Evolutionary conservation across 2,797 vertebrate genomes (phyloP).

Genomic region (Ibycter americanus): DNA sequence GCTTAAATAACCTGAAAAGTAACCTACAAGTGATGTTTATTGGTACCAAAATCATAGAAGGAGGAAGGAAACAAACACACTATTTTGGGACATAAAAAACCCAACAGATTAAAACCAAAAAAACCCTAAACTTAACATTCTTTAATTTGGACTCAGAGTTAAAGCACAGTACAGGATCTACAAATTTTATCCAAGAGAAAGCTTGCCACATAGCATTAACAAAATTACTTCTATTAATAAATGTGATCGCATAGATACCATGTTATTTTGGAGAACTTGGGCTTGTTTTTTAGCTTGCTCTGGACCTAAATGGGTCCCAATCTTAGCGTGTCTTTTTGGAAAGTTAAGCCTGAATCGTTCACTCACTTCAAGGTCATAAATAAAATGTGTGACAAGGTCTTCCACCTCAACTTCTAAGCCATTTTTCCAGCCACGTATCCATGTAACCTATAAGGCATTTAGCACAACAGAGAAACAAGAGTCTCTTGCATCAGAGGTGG

Average conservation of each 20-base stretch:
- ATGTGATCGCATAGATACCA: background rate
- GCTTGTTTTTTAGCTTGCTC: background rate
- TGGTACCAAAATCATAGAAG: background rate
- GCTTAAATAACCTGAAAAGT: background rate
- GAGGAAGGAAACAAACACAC: background rate
- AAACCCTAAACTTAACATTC: background rate
- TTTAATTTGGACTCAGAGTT: background rate
- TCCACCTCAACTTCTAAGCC: background rate
- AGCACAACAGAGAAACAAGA: background rate
- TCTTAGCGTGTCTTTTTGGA: rapidly evolving
- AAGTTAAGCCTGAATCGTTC: background rate
- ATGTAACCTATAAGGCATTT: background rate
- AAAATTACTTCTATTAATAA: background rate
- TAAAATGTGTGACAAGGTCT: background rate
- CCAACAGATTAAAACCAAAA: background rate
- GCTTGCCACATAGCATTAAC: background rate
- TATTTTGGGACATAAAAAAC: background rate
- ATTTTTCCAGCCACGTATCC: rapidly evolving
- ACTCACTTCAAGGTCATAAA: background rate
- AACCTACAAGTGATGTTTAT: background rate
- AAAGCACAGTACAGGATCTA: background rate
- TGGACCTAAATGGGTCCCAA: background rate
- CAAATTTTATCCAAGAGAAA: background rate
- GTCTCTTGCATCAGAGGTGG: background rate
- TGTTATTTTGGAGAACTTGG: background rate